phyloP scores from a whole-genome alignment of 2,113 vertebrate genomes.

The Crypturellus undulatus region DNA sequence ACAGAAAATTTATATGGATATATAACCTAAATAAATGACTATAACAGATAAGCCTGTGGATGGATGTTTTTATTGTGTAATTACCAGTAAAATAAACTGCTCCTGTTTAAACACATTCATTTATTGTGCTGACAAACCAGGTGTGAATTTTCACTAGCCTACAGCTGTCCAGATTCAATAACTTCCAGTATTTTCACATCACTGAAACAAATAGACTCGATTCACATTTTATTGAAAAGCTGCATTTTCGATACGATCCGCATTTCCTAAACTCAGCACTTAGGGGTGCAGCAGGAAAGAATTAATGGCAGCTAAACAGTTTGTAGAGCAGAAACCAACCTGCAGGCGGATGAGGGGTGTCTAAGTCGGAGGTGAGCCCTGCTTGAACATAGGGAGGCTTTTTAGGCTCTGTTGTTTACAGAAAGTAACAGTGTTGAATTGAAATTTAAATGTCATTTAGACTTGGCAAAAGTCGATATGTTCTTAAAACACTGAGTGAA shows the following conservation, averaged over 20 bases:
- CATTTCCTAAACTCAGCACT: background rate
- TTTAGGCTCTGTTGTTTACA: background rate
- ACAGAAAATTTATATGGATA: background rate
- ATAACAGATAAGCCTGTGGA: background rate
- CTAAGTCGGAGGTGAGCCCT: rapidly evolving
- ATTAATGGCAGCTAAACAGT: background rate
- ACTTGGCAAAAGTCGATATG: background rate
- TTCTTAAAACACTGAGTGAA: background rate
- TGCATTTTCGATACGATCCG: background rate
- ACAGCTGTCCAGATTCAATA: background rate
- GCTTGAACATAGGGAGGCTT: background rate
- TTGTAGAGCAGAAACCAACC: background rate
- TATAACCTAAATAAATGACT: background rate
- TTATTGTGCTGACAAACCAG: background rate
- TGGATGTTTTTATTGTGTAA: background rate
- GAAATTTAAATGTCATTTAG: background rate
- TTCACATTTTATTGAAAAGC: background rate
- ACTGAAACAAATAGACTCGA: background rate
- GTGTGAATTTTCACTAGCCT: background rate
- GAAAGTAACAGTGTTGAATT: background rate
- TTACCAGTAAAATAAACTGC: background rate
- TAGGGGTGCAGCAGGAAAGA: background rate
- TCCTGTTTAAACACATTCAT: background rate
- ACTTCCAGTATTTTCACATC: background rate
- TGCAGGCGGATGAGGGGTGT: background rate